Base-by-base conservation (phyloP, 1,140 invertebrate species). In the Lepidotrigona ventralis region DNA sequence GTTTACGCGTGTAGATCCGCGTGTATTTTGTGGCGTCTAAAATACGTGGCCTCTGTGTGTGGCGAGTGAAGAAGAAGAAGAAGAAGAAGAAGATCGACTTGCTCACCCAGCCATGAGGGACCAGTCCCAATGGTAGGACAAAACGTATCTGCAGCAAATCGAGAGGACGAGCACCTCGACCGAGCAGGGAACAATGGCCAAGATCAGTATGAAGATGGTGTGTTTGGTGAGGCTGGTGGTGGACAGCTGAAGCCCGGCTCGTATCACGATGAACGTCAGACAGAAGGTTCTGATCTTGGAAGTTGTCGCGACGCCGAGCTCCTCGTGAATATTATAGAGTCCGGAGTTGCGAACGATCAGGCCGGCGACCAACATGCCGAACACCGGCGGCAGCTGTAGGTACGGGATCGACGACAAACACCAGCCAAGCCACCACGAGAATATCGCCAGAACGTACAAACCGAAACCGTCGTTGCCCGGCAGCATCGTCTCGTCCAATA, bases 321-420 rank as follows among this genome's bases (percentile, higher is more conserved):
- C 81, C 4, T 90, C 90, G n/a, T 87, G 81, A 39, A 94, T 92
- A 46, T 93, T 78, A 81, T 93, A 93, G 8, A 92, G 72, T 12
- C 90, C 89, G 5, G 87, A 84, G 29, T 91, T 92, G 0, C 93
- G 90, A 23, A 94, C 84, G 17, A 94, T 91, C 60, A 94, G 90
- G 11, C 93, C 93, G 19, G 92, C 92, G 11, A 94, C 53, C 0
- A 94, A 79, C 93, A 94, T 94, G 4, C 93, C 93, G 29, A 94
- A 92, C 4, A 93, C 87, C 0, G 93, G 93, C 2, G 93, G 93
- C 8, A 94, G 76, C 2, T 93, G 71, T 12, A 93, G 12, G 15
- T 90, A 90, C 0, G 93, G 93, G 11, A 94, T 76, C 23, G 90
- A 91, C 0, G 91, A 83, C 12, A 94, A 29, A 14, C 63, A 53